Evolutionary conservation across 2,888 invertebrate species (phyloP), one percentile per base, ranked within the genome.

Genomic region (Drosophila tripunctata): DNA sequence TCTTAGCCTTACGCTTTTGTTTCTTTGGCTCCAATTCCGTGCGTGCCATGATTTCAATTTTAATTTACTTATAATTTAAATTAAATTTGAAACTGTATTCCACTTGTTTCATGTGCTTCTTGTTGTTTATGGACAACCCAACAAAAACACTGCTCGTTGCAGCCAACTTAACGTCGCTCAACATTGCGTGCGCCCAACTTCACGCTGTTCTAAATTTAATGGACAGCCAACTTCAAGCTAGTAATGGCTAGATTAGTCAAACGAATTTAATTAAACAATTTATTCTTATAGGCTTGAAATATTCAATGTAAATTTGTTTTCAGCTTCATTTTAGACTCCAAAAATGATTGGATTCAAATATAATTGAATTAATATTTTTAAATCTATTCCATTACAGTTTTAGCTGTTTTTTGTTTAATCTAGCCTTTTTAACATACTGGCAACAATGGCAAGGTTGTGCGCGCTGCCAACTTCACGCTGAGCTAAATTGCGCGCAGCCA

Each of bases 1-100:
- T 85, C 14, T 78, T 84, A 4, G 50, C 82, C 43, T 89, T 89
- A 3, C 80, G 80, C 50, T 86, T 88, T 17, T 50, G 48, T 7
- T 66, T 65, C 22, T 71, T 82, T 2, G 47, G 15, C 27, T 83
- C 87, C 5, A 71, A 15, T 40, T 89, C 89, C 3, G 88, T 71
- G 5, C 80, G 76, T 7, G 81, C 81, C 81, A 81, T 81, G 10
- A 24, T 45, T 19, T 33, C 73, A 30, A 12, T 10, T 5, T 56
- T 21, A 17, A n/a, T 21, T 48, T 54, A 7, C n/a, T 30, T 21
- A 15, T 4, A 24, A 17, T 40, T 56, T 2, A 7, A 17, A 48
- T 21, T 33, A 17, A 40, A 30, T 48, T 71, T 63, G 12, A 66
- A 71, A n/a, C n/a, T n/a, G n/a, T 38, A 36, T 12, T 56, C 27